Base-by-base conservation (phyloP, 2,888 invertebrate genomes). In the Pterobdella sp. region DNA sequence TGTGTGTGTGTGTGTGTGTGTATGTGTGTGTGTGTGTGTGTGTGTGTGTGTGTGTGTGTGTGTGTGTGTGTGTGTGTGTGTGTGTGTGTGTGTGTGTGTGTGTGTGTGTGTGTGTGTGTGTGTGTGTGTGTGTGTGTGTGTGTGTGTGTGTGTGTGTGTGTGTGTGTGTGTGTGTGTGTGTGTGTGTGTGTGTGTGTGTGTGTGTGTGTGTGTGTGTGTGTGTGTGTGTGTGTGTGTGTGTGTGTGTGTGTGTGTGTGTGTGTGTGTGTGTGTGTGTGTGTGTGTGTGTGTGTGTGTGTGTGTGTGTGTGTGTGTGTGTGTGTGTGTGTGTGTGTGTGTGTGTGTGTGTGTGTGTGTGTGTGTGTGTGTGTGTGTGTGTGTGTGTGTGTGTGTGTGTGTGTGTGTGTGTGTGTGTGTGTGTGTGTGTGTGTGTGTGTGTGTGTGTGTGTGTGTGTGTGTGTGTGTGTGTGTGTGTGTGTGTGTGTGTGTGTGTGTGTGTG, bases 401-500 rank as follows among this genome's bases (percentile, higher is more conserved):
- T 36, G n/a, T 67, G 49, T 72, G 1, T 32, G 26, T 72, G 26
- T 72, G 35, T 72, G 3, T 67, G 10, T 68, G 64, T 65, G 26
- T 72, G 32, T 72, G 37, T 35, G n/a, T 66, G 0, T 65, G 35
- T 72, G 36, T 65, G 32, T 68, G 26, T 72, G 63, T 72, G 26
- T 72, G 35, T 72, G 36, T 72, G 31, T 72, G 26, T 65, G 4
- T 66, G 4, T 36, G 36, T 65, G 31, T 66, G 34, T 72, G 31
- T 72, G 18, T 66, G 26, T 72, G 22, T 66, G 35, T 65, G 18
- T 65, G 26, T 72, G 32, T 65, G 35, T 65, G 63, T 65, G 1
- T 66, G 65, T 14, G 34, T 66, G 63, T 35, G 64, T 66, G 64
- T 35, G 64, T 72, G 63, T 65, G 34, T 68, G 64, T 65, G 65